Base-by-base conservation (phyloP, 2,888 invertebrate genomes). In the Erebia ligea region DNA sequence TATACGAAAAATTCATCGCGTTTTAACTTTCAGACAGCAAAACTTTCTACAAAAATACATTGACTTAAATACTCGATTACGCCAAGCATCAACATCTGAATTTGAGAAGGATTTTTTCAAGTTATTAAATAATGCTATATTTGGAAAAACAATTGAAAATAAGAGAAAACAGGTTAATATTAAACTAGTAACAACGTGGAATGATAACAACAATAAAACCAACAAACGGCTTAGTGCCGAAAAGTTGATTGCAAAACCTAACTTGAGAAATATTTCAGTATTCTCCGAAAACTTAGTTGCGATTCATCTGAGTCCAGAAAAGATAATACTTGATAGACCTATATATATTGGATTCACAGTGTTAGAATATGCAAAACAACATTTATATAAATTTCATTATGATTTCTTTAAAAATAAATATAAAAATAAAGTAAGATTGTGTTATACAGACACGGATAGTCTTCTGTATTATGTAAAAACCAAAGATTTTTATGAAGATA, bases 341-440 rank as follows among this genome's bases (percentile, higher is more conserved):
- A n/a, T n/a, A n/a, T n/a, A n/a, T n/a, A n/a, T n/a, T n/a, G n/a
- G n/a, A n/a, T n/a, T n/a, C n/a, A n/a, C n/a, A n/a, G n/a, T n/a
- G n/a, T n/a, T n/a, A n/a, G n/a, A n/a, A 52, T 52, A 52, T 52
- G 52, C 52, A 52, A 52, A 52, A 52, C 52, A 52, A 52, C 52
- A 52, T 52, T 52, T 52, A 52, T 52, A 52, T 52, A 52, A 52
- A 52, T 52, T 52, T 17, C 52, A 52, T 52, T 52, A 52, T 52
- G 52, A 52, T 17, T 52, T 52, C 13, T 17, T 52, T 52, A 52
- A 52, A 17, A 52, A 52, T 52, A 52, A 52, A 52, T 52, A 52
- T 52, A 52, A 52, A 52, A 52, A 52, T 52, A 52, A 52, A 52
- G 52, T 17, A 52, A 52, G 17, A 17, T 17, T 52, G 52, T 52